Evolutionary conservation across 1,140 invertebrate genomes (phyloP).

Genomic region (Bombus sylvicola): DNA sequence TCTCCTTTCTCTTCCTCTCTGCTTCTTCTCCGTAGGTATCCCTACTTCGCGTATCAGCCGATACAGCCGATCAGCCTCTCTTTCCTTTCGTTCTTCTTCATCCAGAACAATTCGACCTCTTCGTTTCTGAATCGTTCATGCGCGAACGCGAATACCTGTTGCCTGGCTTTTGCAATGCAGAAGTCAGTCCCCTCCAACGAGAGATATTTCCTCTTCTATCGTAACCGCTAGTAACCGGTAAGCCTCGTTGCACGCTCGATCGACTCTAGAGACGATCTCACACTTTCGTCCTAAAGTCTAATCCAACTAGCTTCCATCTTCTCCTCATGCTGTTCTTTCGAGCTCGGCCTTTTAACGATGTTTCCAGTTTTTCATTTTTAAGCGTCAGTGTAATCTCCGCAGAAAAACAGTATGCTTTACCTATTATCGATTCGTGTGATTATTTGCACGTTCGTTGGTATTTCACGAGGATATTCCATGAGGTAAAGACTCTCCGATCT

Average conservation of each 20-base stretch:
- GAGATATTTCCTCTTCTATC: slow-evolving; percentile 23
- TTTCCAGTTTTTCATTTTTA: background rate
- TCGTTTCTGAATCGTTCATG: slow-evolving; percentile 59
- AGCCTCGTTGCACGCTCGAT: slow-evolving; percentile 18
- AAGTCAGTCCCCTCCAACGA: background rate
- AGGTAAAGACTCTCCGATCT: background rate
- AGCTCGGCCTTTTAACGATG: background rate
- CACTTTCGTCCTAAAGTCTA: background rate
- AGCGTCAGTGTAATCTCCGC: too few species aligned
- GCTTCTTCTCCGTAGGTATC: background rate
- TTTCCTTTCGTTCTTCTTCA: slow-evolving; percentile 54
- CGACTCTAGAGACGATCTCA: slow-evolving; percentile 3
- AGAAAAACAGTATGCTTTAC: background rate
- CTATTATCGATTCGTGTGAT: background rate
- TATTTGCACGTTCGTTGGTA: background rate
- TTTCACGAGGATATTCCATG: background rate
- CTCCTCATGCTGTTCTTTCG: background rate
- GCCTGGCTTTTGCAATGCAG: slow-evolving; percentile 54
- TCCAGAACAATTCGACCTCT: slow-evolving; percentile 51
- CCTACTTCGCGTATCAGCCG: slow-evolving; percentile 1
- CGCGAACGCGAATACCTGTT: slow-evolving; percentile 55
- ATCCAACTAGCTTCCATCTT: background rate
- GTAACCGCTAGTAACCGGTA: background rate
- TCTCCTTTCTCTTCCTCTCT: background rate
- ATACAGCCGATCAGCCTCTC: slow-evolving; percentile 21